Conservation (phyloP, 2,797 vertebrate genomes). For the Halcyon chelicuti region DNA sequence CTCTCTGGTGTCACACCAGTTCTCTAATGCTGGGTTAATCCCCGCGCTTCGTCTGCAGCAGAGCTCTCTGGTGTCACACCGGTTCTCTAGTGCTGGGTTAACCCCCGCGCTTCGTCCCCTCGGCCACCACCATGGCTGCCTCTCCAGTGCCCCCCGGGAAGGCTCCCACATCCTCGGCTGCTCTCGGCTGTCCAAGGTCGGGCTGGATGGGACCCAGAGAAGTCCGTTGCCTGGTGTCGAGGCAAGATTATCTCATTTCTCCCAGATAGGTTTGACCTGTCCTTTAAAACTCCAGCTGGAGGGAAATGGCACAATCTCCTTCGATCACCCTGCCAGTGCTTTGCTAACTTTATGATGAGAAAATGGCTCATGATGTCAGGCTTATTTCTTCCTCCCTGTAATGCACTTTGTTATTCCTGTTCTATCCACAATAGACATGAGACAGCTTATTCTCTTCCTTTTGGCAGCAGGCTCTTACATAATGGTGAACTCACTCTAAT, state of each 20-base stretch:
- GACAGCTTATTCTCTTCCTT: not conserved
- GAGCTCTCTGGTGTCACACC: fast-evolving
- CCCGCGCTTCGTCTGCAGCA: too few species aligned
- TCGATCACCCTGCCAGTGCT: not conserved
- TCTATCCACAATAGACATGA: not conserved
- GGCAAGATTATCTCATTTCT: not conserved
- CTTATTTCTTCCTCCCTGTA: not conserved
- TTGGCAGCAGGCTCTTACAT: not conserved
- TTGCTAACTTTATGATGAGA: not conserved
- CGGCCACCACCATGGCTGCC: too few species aligned
- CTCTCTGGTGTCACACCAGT: fast-evolving
- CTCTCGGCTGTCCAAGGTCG: fast-evolving
- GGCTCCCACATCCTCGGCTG: not conserved
- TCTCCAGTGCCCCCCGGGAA: not conserved
- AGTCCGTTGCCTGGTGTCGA: not conserved
- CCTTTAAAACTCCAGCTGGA: not conserved
- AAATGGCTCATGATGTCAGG: not conserved
- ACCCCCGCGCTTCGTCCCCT: fast-evolving
- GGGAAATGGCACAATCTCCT: not conserved
- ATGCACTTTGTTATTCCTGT: not conserved
- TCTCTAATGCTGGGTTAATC: not conserved
- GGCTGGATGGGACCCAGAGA: not conserved
- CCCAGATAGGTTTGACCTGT: not conserved
- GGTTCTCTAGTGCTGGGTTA: not conserved
- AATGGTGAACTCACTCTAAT: not conserved